Evolutionary conservation across 2,113 vertebrate genomes (phyloP).

Genomic region (Podarcis muralis): DNA sequence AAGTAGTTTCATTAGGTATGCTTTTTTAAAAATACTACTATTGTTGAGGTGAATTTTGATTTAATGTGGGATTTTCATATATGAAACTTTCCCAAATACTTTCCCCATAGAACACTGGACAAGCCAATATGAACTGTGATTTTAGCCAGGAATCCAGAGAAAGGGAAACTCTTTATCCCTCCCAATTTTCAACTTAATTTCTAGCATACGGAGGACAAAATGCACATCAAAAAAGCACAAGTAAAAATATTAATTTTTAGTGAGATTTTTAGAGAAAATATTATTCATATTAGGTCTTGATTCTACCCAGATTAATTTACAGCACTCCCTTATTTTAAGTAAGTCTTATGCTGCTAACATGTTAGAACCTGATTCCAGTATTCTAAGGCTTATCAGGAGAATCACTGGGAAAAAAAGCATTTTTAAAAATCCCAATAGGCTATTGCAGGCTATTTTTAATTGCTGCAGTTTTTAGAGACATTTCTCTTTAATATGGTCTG

Average conservation of each 20-base stretch:
- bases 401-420: conserved; percentile 15
- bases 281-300: not conserved
- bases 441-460: conserved; percentile 35
- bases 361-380: conserved; percentile 41
- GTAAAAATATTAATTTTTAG: not conserved
- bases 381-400: conserved; percentile 11
- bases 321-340: conserved; percentile 32
- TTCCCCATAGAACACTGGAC: not conserved
- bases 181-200: conserved; percentile 7
- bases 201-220: not conserved
- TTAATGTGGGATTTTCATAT: conserved; percentile 30
- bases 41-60: not conserved
- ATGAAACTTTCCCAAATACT: not conserved
- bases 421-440: not conserved
- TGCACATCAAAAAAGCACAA: not conserved
- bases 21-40: not conserved
- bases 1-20: not conserved
- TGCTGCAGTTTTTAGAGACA: not conserved
- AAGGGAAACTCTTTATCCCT: not conserved
- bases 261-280: not conserved
- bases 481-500: conserved; percentile 33
- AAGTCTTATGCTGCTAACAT: conserved; percentile 37
- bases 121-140: not conserved
- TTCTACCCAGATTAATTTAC: not conserved
- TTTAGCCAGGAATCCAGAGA: not conserved